Percentiles rank a stretch among this genome's conserved stretches.
These are phyloP conservation scores for Tor tambroides DNA, from an alignment of 2,113 vertebrate genomes.

Conservation along the genomic window DNA sequence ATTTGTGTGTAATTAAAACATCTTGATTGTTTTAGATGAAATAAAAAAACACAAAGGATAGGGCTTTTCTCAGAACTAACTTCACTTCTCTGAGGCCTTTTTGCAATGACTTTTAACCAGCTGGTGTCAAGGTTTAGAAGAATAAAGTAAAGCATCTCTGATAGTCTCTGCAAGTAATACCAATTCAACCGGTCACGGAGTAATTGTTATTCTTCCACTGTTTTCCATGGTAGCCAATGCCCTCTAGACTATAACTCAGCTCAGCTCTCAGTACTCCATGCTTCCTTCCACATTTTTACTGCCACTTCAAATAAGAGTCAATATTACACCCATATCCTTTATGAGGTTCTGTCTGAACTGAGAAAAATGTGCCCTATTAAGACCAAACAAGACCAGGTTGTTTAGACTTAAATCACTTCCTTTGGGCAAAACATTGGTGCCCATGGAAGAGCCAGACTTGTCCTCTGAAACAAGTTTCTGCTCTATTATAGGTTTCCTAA, in stretches of 20 bases:
- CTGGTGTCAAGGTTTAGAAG: not conserved
- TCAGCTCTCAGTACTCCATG: not conserved
- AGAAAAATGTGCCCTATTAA: slow-evolving; percentile 42
- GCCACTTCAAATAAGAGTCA: slow-evolving; percentile 40
- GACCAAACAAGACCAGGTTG: slow-evolving; percentile 26
- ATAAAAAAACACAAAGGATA: not conserved
- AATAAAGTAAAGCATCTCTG: not conserved
- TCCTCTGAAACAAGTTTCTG: slow-evolving; percentile 14
- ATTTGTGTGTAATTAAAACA: not conserved
- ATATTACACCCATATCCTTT: slow-evolving; percentile 23
- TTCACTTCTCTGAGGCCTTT: not conserved
- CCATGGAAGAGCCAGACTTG: not conserved
- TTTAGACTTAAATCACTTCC: slow-evolving; percentile 39
- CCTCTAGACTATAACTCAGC: not conserved
- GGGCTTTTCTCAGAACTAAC: not conserved
- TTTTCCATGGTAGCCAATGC: not conserved
- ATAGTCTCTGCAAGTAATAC: not conserved
- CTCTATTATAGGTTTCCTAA: slow-evolving; percentile 9
- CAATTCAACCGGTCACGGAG: not conserved
- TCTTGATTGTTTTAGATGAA: not conserved
- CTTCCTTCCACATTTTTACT: slow-evolving; percentile 34
- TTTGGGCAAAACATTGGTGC: slow-evolving; percentile 25
- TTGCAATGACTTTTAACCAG: not conserved
- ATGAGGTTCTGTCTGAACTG: slow-evolving; percentile 12
- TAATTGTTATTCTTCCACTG: slow-evolving; percentile 23